These are phyloP conservation scores for Catocala nupta DNA, from an alignment of 2,888 invertebrate species.

Conservation along the genomic window DNA sequence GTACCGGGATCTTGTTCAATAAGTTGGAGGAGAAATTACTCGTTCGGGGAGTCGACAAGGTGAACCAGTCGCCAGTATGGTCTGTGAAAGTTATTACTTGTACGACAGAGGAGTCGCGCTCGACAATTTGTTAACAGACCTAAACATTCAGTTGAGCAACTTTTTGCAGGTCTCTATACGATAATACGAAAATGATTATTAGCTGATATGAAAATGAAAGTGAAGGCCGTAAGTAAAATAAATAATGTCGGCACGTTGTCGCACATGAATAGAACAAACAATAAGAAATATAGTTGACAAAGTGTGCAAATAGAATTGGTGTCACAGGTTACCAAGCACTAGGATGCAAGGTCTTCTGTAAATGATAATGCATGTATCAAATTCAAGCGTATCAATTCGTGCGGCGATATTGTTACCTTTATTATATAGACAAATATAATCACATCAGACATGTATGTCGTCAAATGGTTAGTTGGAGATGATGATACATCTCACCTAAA, in stretches of 20 bases:
- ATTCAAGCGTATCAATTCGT: conserved; percentile 19
- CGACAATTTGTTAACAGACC: conserved; percentile 47
- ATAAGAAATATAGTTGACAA: conserved; percentile 8
- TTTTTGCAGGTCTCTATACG: conserved; percentile 30
- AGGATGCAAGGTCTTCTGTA: conserved; percentile 1
- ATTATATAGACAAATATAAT: too few relatives aligned
- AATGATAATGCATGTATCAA: conserved; percentile 9
- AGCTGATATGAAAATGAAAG: conserved; percentile 45
- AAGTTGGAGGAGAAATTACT: conserved; percentile 76
- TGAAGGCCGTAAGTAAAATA: conserved; percentile 31
- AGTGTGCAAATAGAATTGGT: conserved; percentile 1
- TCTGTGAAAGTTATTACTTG: conserved; percentile 80
- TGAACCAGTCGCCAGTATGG: conserved; percentile 73
- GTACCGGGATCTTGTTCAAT: conserved; percentile 71
- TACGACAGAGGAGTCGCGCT: conserved; percentile 40
- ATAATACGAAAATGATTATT: conserved; percentile 40
- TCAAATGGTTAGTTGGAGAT: too few relatives aligned
- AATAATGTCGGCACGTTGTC: conserved; percentile 22
- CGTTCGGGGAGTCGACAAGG: conserved; percentile 70
- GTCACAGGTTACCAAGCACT: conserved; percentile 6
- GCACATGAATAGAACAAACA: conserved; percentile 12
- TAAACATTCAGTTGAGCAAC: conserved; percentile 50
- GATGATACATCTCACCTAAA: too few relatives aligned
- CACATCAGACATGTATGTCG: too few relatives aligned
- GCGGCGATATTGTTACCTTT: background rate